These are phyloP conservation scores for Sitta carolinensis DNA, from an alignment of 2,797 vertebrate genomes.

Conservation along the genomic window DNA sequence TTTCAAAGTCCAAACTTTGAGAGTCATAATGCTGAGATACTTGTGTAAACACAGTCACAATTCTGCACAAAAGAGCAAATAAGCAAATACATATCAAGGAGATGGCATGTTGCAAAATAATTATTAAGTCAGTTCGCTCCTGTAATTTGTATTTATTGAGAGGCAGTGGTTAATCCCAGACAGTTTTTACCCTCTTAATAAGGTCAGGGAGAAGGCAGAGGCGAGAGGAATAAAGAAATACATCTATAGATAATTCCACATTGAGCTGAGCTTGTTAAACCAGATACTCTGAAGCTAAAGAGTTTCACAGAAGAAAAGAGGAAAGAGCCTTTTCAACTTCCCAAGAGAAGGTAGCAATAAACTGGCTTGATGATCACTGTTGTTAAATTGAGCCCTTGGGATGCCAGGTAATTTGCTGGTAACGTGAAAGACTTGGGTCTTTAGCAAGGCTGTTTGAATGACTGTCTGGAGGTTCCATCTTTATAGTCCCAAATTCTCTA, in stretches of 20 bases:
- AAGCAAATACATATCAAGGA: not conserved
- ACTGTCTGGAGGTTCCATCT: conserved; percentile 38
- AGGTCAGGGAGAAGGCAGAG: not conserved
- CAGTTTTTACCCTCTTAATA: not conserved
- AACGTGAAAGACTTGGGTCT: not conserved
- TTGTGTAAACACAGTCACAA: not conserved
- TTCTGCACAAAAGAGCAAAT: not conserved
- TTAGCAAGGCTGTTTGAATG: conserved; percentile 45
- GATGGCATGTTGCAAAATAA: not conserved
- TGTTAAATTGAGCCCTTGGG: conserved; percentile 41
- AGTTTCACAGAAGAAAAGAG: conserved; percentile 45
- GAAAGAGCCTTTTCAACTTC: conserved; percentile 46
- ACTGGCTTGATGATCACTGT: conserved; percentile 44
- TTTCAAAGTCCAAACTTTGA: not conserved
- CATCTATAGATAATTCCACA: conserved; percentile 35
- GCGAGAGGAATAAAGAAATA: conserved; percentile 1
- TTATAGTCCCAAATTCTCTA: conserved; percentile 35
- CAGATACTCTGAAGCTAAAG: conserved; percentile 28
- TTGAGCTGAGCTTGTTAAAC: conserved; percentile 59
- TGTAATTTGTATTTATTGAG: not conserved
- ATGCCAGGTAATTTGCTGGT: conserved; percentile 10
- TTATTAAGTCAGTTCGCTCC: not conserved
- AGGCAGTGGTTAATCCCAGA: not conserved
- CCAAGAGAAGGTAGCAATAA: conserved; percentile 34
- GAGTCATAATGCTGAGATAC: not conserved